Conservation (phyloP, 2,113 vertebrate genomes). For the Eubucco bourcierii region DNA sequence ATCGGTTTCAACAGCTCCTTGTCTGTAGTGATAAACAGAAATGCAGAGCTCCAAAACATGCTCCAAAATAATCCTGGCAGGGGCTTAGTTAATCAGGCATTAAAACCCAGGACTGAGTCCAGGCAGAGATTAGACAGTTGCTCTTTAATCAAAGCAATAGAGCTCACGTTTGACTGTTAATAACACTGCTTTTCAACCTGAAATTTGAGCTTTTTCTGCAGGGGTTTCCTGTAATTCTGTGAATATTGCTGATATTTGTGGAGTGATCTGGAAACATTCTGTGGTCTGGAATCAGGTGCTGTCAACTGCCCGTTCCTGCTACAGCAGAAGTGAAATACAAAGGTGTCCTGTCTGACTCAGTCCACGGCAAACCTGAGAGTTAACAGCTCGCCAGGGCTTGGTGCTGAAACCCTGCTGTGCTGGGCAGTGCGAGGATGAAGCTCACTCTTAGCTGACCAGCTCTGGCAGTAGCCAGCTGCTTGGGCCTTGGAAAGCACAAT, state of each 20-base stretch:
- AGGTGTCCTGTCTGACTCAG: background rate
- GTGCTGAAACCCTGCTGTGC: background rate
- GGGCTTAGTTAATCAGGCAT: slow-evolving; percentile 44
- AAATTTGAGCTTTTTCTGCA: slow-evolving; percentile 3
- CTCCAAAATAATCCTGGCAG: slow-evolving; percentile 46
- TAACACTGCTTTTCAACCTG: slow-evolving; percentile 33
- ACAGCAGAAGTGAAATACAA: background rate
- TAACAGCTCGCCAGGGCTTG: background rate
- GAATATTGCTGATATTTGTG: background rate
- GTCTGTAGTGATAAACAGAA: background rate
- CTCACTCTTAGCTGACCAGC: background rate
- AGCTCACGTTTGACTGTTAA: slow-evolving; percentile 21
- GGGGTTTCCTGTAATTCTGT: background rate
- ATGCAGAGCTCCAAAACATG: background rate
- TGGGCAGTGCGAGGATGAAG: accelerated
- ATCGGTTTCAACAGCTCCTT: background rate
- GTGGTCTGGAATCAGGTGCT: background rate
- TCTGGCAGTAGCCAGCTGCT: background rate
- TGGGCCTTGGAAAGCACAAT: background rate
- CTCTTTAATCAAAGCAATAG: slow-evolving; percentile 45
- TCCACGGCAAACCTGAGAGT: background rate
- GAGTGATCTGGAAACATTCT: background rate
- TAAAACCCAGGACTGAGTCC: slow-evolving; percentile 47
- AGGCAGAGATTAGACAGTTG: slow-evolving; percentile 48
- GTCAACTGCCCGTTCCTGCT: background rate